Evolutionary conservation across 2,888 invertebrate genomes (phyloP), one percentile per base, ranked within the genome.

Genomic region (Cataglyphis livida): DNA sequence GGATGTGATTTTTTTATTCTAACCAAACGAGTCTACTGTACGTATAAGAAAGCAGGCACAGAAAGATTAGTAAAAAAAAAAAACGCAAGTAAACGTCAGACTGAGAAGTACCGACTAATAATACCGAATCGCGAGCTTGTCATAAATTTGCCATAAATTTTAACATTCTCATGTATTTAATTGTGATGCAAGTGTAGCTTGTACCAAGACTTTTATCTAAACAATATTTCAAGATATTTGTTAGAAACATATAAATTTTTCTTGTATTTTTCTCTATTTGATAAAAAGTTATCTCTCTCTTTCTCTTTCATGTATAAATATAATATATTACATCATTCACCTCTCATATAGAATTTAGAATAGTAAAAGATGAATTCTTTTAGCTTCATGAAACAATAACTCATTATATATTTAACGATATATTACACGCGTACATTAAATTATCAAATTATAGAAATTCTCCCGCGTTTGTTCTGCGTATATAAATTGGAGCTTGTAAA

Each of bases 1-100:
- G 82, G 75, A 61, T 73, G 81, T 65, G 89, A 85, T 82, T 88
- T 85, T 76, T 85, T 85, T 83, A 86, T 85, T 87, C 85, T 32
- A 61, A 51, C 15, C 65, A 7, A 51, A 25, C 54, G 81, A 66
- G 76, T 78, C 84, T 62, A 64, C 38, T 48, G 62, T 7, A 68
- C 66, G 71, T 78, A 83, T 84, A 81, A 83, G 25, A 84, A 89
- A 86, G 88, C 86, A 38, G 82, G 78, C 68, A 54, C 38, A 59
- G 85, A 79, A 64, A 70, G 28, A 88, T 87, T 87, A 87, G 76
- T n/a, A n/a, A 25, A 59, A 59, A 44, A 25, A 25, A 25, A 25
- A 25, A 25, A 28, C 38, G 76, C 59, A 25, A 44, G 15, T 59
- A n/a, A 78, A n/a, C 10, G 64, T 51, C 44, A 38, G 10, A 54